Percentiles rank a stretch among this genome's conserved stretches.
phyloP scores from a whole-genome alignment of 2,797 vertebrate species.

The Uromys caudimaculatus region DNA sequence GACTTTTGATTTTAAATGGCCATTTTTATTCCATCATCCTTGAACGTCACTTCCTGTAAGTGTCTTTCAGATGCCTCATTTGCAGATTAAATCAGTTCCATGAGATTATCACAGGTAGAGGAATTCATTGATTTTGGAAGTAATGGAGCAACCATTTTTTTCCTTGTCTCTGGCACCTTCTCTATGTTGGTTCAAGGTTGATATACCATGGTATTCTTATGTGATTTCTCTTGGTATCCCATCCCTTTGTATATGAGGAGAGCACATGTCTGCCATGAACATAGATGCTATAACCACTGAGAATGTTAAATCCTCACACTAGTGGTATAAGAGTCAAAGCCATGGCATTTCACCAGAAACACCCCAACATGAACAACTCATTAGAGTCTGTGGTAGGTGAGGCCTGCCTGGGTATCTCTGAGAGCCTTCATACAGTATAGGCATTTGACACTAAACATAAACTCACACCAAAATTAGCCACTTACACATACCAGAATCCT shows the following conservation, averaged over 20 bases:
- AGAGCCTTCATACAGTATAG: background rate
- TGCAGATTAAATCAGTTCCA: constrained; percentile 67
- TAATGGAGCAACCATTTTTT: constrained; percentile 17
- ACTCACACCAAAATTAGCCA: background rate
- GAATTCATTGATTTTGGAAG: constrained; percentile 73
- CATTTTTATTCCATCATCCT: constrained; percentile 76
- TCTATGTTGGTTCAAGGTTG: background rate
- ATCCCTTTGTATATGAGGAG: background rate
- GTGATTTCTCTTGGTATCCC: background rate
- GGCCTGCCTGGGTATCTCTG: background rate
- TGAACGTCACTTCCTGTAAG: constrained; percentile 59
- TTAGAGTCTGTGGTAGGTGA: background rate
- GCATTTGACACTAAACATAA: background rate
- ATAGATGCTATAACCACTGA: background rate
- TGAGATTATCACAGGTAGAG: constrained; percentile 65
- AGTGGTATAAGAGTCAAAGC: background rate
- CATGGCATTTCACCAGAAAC: background rate
- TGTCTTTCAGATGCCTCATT: constrained; percentile 70
- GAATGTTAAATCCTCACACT: background rate
- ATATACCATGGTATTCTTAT: background rate
- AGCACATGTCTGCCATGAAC: background rate
- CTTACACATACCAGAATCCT: background rate
- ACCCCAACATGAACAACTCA: background rate
- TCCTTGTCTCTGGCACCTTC: background rate
- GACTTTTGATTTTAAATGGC: constrained; percentile 58